These are phyloP conservation scores for Tauraco erythrolophus DNA, from an alignment of 2,113 vertebrate genomes.

Conservation along the genomic window DNA sequence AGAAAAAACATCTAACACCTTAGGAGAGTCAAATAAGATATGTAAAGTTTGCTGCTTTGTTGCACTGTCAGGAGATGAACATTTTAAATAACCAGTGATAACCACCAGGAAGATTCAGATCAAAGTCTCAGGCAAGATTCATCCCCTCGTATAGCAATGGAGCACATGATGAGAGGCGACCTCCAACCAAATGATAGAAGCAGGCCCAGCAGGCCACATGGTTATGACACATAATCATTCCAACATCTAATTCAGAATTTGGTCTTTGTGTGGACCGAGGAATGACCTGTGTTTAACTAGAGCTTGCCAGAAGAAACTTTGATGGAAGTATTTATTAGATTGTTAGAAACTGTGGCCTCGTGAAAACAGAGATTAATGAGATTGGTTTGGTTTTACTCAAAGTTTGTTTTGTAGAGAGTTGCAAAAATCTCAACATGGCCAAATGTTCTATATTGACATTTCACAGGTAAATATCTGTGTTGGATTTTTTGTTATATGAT, in stretches of 20 bases:
- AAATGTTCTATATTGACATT: accelerated
- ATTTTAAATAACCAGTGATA: neutral
- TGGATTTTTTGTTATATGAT: neutral
- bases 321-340: neutral
- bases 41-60: neutral
- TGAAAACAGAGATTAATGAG: neutral
- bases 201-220: neutral
- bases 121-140: neutral
- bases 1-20: neutral
- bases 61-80: neutral
- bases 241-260: neutral
- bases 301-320: neutral
- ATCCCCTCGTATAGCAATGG: neutral
- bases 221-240: neutral
- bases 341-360: neutral
- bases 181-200: neutral
- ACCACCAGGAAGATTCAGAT: neutral
- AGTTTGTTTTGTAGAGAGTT: neutral
- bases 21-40: neutral
- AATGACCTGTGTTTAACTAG: neutral
- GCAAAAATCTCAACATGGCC: neutral
- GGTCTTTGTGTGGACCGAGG: neutral
- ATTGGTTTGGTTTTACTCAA: neutral
- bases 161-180: neutral
- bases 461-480: neutral